Conservation (phyloP, 1,140 invertebrate genomes). For the Diploscapter pachys region DNA sequence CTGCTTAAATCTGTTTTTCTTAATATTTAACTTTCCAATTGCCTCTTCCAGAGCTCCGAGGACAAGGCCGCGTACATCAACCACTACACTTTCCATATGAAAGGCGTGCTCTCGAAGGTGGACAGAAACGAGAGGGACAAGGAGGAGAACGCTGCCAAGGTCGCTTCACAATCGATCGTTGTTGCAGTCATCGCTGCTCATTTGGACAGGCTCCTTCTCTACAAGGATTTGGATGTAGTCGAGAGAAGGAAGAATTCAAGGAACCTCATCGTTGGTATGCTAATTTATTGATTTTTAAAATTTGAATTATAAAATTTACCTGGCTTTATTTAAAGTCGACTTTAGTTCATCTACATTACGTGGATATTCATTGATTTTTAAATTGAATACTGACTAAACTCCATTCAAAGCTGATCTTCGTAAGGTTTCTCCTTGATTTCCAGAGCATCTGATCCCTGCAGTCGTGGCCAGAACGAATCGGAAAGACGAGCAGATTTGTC, state of each 20-base stretch:
- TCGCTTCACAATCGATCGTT: conserved; percentile 4
- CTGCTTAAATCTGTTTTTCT: no score
- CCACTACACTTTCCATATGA: not conserved
- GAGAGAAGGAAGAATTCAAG: conserved; percentile 25
- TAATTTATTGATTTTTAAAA: not conserved
- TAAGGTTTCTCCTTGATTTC: not conserved
- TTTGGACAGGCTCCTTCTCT: conserved; percentile 15
- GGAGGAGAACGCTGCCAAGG: not conserved
- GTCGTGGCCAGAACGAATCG: conserved; percentile 4
- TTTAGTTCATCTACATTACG: no score
- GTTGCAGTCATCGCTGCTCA: not conserved
- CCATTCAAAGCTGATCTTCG: no score
- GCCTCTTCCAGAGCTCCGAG: no score
- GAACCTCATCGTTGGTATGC: conserved; percentile 7
- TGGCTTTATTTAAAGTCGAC: no score
- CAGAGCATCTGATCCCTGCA: conserved; percentile 27
- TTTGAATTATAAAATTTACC: no score
- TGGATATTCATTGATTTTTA: no score
- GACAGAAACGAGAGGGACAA: not conserved
- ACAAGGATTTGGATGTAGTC: conserved; percentile 1
- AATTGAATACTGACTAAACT: no score
- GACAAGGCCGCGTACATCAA: not conserved
- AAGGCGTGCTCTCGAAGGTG: not conserved
- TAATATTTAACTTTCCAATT: no score
- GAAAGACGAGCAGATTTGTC: not conserved